phyloP scores from a whole-genome alignment of 2,888 invertebrate species.

The Drosophila prolongata region DNA sequence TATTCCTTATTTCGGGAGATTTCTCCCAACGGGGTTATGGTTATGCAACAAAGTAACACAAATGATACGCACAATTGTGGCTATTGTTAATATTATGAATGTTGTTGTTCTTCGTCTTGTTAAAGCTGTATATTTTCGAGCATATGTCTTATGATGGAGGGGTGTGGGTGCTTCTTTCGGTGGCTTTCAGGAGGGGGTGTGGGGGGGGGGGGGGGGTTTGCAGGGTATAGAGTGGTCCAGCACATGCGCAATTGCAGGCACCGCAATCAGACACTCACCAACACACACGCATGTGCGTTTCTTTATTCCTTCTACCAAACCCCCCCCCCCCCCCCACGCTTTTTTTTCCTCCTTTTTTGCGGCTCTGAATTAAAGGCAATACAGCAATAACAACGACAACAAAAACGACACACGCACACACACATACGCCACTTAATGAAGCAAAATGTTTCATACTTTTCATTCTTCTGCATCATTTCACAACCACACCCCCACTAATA shows the following conservation, averaged over 20 bases:
- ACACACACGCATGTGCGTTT: slow-evolving; percentile 40
- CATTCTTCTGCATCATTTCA: slow-evolving; percentile 43
- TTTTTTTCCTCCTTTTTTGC: slow-evolving; percentile 3
- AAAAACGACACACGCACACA: slow-evolving; percentile 17
- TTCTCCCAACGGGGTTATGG: slow-evolving; percentile 4
- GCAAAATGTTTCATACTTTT: slow-evolving; percentile 57
- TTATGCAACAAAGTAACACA: slow-evolving; percentile 44
- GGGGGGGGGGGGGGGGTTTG: not conserved
- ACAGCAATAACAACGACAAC: slow-evolving; percentile 9
- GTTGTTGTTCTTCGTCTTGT: slow-evolving; percentile 17
- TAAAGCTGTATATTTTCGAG: slow-evolving; percentile 33
- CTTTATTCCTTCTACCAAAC: slow-evolving; percentile 5
- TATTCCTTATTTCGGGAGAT: slow-evolving; percentile 1
- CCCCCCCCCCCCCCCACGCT: not conserved
- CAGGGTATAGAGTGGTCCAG: slow-evolving; percentile 33
- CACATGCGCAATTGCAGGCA: slow-evolving; percentile 46
- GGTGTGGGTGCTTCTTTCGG: slow-evolving; percentile 1
- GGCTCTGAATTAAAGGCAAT: slow-evolving; percentile 25
- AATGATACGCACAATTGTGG: slow-evolving; percentile 41
- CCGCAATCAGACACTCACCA: slow-evolving; percentile 43
- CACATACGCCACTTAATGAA: slow-evolving; percentile 59
- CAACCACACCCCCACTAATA: slow-evolving; percentile 11
- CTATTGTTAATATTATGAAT: slow-evolving; percentile 20
- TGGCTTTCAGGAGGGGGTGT: not conserved
- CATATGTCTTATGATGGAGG: slow-evolving; percentile 34